Evolutionary conservation across 2,113 vertebrate species (phyloP), one percentile per base, ranked within the genome.

Genomic region (Ochotona princeps): DNA sequence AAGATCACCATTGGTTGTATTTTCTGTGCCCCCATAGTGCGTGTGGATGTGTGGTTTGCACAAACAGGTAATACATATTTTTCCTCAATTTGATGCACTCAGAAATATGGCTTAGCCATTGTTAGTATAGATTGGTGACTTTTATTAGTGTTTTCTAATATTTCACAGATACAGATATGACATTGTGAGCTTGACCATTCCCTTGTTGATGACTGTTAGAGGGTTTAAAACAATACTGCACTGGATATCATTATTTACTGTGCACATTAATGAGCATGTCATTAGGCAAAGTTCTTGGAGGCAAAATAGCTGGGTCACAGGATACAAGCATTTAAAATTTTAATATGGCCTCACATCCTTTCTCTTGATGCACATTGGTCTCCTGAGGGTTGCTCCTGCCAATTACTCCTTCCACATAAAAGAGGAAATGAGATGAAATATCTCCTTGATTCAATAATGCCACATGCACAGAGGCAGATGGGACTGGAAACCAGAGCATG

Each of bases 361-460:
- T 25, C 35, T 89, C n/a, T 32, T 51, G 66, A 23, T 30, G 23
- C 18, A 44, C 23, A 7, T 10, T 20, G 44, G 11, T 81, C 73
- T 51, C 47, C 30, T 35, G 49, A 87, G 81, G 44, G 12, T 54
- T n/a, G 51, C 47, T 83, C 44, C 61, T 92, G 32, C 26, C 60
- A 79, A 54, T 57, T 18, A 91, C 15, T 92, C 82, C 72, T 92
- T 87, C 82, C 21, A 67, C 32, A 65, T 8, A 32, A n/a, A 93
- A 81, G n/a, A 93, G 89, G 18, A 92, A 84, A 72, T 74, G 54
- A 93, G 66, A 85, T 35, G 81, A 78, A 92, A 69, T 69, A 63
- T 90, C 76, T 88, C 72, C 67, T 76, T 90, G 35, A 81, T 72
- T 95, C 81, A 93, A 93, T 92, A 84, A 88, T 73, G 63, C 38